phyloP scores from a whole-genome alignment of 2,888 invertebrate species.

The Fissipunctia ypsillon region DNA sequence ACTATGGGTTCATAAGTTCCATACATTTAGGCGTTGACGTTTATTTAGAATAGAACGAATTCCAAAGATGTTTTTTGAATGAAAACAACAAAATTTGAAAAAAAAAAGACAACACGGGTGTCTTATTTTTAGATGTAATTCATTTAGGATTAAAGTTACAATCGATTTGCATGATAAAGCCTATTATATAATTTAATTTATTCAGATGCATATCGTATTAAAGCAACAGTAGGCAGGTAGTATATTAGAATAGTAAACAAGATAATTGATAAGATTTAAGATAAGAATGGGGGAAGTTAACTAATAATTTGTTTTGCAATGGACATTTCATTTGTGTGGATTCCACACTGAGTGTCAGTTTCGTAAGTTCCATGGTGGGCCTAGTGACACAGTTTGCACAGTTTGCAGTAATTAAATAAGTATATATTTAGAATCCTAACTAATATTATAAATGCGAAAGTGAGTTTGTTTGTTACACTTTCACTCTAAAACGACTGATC shows the following conservation, averaged over 20 bases:
- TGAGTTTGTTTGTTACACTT: too few relatives aligned
- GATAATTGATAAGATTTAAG: slow-evolving; percentile 43
- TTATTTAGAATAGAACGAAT: neutral
- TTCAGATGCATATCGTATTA: slow-evolving; percentile 58
- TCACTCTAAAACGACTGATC: too few relatives aligned
- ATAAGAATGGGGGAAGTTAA: slow-evolving; percentile 58
- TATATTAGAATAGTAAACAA: slow-evolving; percentile 43
- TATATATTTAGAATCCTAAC: neutral
- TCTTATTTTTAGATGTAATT: neutral
- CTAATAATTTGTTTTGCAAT: slow-evolving; percentile 35
- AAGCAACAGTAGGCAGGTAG: slow-evolving; percentile 12
- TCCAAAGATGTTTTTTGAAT: neutral
- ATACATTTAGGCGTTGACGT: neutral
- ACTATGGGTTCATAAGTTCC: neutral
- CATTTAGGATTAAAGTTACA: neutral
- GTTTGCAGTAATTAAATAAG: neutral
- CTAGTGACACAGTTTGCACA: slow-evolving; percentile 16
- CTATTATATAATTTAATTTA: slow-evolving; percentile 63
- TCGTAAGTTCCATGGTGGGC: neutral
- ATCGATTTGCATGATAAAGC: slow-evolving; percentile 58
- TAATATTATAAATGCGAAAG: too few relatives aligned
- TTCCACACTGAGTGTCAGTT: slow-evolving; percentile 11
- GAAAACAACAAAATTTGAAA: neutral
- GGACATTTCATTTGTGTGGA: neutral
- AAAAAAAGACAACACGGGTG: too few relatives aligned